Evolutionary conservation across 2,888 invertebrate genomes (phyloP), one percentile per base, ranked within the genome.

Genomic region (Nipponacmea schrenckii): DNA sequence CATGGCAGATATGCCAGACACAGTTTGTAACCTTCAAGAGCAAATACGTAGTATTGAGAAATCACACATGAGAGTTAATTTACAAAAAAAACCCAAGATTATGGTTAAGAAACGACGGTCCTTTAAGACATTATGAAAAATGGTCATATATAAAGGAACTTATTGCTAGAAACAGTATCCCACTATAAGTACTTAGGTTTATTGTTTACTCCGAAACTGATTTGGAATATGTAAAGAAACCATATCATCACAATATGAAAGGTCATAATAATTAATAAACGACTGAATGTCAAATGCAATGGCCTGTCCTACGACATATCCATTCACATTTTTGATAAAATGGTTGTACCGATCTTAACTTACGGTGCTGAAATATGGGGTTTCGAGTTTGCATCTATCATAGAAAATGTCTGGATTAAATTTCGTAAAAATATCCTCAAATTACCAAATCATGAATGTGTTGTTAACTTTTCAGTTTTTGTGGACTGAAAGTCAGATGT

Each of bases 231-330:
- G 31, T 26, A 5, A 46, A 7, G 31, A 15, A 26, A 15, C 48
- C n/a, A n/a, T 69, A 46, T 0, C 50, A 64, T 7, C 45, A 0
- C 69, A 64, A 69, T 62, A 74, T 76, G 77, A 65, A 39, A 65
- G 4, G 31, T 20, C 20, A 31, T 65, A 2, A 8, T 45, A 10
- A n/a, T 39, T 27, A 8, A 31, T 65, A n/a, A 65, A 3, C 27
- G 15, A 31, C 15, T 39, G 1, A 39, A 39, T 14, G 20, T 20
- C 5, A 31, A 31, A 65, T 65, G 39, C 17, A 45, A 39, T 7
- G 17, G 65, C 1, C 39, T 65, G 17, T 5, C 12, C 15, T 14
- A 44, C 1, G 20, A 8, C 7, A 27, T 17, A 2, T 3, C 65
- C 4, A 4, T 27, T n/a, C 39, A 65, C 10, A 26, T 65, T 12